phyloP scores from a whole-genome alignment of 2,113 vertebrate species.

The Corythaeola cristata region DNA sequence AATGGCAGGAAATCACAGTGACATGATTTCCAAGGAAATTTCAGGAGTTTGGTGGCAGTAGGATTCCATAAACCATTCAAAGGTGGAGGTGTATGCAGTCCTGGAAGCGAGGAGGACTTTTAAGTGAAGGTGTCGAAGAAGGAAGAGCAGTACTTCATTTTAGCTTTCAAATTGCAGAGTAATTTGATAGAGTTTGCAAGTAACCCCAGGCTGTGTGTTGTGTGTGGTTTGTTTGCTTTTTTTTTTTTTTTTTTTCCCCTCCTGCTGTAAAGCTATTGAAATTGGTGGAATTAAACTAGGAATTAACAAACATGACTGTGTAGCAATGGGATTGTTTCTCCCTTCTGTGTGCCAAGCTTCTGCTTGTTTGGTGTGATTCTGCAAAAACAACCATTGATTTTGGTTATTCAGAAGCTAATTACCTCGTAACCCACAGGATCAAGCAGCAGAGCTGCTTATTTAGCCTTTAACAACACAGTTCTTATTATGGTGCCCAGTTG shows the following conservation, averaged over 20 bases:
- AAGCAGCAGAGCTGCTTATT: slow-evolving; percentile 18
- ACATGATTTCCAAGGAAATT: background rate
- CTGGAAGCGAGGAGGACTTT: background rate
- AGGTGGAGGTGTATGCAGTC: background rate
- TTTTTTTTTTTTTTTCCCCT: too few relatives aligned
- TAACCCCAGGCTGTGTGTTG: background rate
- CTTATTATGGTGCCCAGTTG: background rate
- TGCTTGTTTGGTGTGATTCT: slow-evolving; percentile 12
- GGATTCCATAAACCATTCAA: background rate
- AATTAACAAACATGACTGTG: background rate
- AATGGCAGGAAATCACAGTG: background rate
- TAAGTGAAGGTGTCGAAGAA: background rate
- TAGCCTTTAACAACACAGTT: background rate
- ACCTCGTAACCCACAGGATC: background rate
- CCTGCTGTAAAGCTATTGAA: background rate
- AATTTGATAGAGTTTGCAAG: background rate
- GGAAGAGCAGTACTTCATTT: background rate
- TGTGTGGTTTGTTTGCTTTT: too few relatives aligned
- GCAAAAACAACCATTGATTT: slow-evolving; percentile 44
- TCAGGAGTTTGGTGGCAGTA: background rate
- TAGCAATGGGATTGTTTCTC: background rate
- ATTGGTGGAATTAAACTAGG: slow-evolving; percentile 13
- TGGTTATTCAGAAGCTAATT: slow-evolving; percentile 44
- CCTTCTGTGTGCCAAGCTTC: background rate
- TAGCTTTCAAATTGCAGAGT: slow-evolving; percentile 10